A percentile compares a stretch with the other conserved stretches of the same genome.
Conservation (phyloP, 2,113 vertebrate genomes). For the Oncorhynchus keta region DNA sequence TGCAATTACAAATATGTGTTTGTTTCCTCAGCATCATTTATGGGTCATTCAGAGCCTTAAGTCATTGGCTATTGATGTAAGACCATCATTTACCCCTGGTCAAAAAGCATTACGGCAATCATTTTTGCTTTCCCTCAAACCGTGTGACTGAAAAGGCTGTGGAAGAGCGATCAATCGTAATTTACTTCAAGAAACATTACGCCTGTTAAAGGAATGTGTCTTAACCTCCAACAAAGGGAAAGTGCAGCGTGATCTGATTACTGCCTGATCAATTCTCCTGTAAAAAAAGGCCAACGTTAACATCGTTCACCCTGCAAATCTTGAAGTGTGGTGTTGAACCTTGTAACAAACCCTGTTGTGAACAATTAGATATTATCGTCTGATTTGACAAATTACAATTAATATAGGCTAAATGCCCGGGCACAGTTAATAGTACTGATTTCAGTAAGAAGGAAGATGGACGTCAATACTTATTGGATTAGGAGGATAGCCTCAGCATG, state of each 20-base stretch:
- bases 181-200: conserved; percentile 34
- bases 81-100: conserved; percentile 45
- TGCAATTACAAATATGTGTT: conserved; percentile 63
- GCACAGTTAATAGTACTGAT: neutral
- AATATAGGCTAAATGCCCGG: neutral
- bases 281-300: neutral
- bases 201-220: conserved; percentile 32
- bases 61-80: conserved; percentile 51
- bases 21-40: conserved; percentile 64
- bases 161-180: conserved; percentile 40
- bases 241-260: neutral
- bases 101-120: conserved; percentile 24
- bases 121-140: conserved; percentile 37
- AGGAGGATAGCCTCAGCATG: neutral
- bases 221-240: conserved; percentile 1
- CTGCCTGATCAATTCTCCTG: neutral
- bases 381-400: neutral
- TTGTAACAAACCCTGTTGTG: neutral
- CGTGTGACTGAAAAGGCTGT: conserved; percentile 43
- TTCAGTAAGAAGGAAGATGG: neutral
- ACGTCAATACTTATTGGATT: neutral
- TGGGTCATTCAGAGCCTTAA: conserved; percentile 40
- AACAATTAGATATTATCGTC: neutral
- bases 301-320: neutral
- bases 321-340: neutral